Conservation (phyloP, 2,797 vertebrate species). For the Tragopan temminckii region DNA sequence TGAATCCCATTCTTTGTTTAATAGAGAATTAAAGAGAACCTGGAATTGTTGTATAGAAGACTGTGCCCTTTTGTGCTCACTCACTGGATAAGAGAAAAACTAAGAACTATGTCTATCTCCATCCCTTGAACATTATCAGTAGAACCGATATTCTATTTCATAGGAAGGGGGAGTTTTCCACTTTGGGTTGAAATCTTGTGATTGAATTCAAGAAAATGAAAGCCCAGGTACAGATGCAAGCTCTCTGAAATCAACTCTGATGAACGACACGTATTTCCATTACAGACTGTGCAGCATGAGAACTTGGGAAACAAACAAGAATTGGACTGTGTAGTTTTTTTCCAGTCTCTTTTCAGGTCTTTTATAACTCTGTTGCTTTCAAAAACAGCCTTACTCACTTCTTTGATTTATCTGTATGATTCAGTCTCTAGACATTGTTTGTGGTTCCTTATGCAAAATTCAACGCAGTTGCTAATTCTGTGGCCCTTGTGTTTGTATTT, state of each 20-base stretch:
- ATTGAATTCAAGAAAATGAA: neutral
- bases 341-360: neutral
- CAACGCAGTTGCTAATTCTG: constrained; percentile 30
- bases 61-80: neutral
- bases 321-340: neutral
- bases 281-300: neutral
- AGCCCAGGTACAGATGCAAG: neutral
- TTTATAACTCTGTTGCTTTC: neutral
- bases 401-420: constrained; percentile 27
- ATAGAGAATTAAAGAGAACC: neutral
- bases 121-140: neutral
- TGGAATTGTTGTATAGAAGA: neutral
- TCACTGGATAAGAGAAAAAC: neutral
- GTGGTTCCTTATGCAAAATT: constrained; percentile 50
- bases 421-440: constrained; percentile 2
- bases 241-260: neutral
- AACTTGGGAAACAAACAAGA: neutral
- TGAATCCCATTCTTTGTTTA: neutral
- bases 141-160: neutral
- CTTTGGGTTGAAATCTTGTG: neutral
- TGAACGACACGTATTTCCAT: neutral
- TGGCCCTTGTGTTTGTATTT: neutral
- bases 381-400: neutral
- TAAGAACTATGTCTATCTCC: neutral
- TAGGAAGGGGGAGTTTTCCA: neutral